Evolutionary conservation across 1,140 invertebrate genomes (phyloP).

Genomic region (Ptiloglossa arizonensis): DNA sequence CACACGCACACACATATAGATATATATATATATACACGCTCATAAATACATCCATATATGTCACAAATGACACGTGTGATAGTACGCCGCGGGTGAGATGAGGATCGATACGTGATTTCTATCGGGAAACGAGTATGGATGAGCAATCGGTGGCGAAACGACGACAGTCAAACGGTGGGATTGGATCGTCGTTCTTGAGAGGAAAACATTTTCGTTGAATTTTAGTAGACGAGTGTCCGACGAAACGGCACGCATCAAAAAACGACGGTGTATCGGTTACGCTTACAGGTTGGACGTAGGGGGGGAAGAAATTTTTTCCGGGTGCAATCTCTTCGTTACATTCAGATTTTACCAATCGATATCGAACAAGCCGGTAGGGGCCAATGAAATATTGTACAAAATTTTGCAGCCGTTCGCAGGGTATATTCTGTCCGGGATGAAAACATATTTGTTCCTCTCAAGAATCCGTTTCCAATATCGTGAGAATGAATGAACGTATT

Average conservation of each 20-base stretch:
- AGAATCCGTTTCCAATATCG: slow-evolving; percentile 39
- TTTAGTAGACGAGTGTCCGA: background rate
- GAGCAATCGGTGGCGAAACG: slow-evolving; percentile 22
- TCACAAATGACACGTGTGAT: slow-evolving; percentile 30
- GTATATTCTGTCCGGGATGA: background rate
- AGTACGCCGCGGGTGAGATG: background rate
- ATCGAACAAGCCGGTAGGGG: too few species aligned
- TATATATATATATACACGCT: slow-evolving; percentile 16
- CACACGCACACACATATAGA: too few species aligned
- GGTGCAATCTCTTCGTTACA: too few species aligned
- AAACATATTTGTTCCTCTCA: slow-evolving; percentile 4
- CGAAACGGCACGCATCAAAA: too few species aligned
- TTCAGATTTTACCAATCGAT: too few species aligned
- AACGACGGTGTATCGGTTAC: too few species aligned
- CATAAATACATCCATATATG: slow-evolving; percentile 16
- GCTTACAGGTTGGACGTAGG: too few species aligned
- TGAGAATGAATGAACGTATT: slow-evolving; percentile 21
- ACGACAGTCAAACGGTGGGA: slow-evolving; percentile 16
- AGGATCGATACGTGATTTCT: slow-evolving; percentile 20
- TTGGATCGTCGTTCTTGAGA: background rate
- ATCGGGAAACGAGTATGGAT: slow-evolving; percentile 9
- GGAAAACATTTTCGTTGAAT: background rate
- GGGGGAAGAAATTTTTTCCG: too few species aligned
- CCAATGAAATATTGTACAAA: background rate
- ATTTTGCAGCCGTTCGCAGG: background rate